Base-by-base conservation (phyloP, 1,140 invertebrate species). In the Aphidius gifuensis region DNA sequence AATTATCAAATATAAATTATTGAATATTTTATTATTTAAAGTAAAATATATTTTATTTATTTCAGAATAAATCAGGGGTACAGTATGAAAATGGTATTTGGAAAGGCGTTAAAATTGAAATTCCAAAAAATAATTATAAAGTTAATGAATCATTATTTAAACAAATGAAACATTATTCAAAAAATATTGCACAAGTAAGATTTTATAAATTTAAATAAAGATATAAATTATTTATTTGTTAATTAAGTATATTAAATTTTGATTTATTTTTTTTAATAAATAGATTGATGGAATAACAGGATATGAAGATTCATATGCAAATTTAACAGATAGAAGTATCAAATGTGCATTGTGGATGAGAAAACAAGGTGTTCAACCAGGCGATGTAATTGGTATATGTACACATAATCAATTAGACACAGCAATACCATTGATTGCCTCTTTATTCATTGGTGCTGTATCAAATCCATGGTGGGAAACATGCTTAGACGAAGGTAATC, bases 271-370 rank as follows among this genome's bases (percentile, higher is more conserved):
- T 38, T 60, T 48, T 50, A 11, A 23, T 32, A 9, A 47, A 9
- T 11, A 71, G 69, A 78, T 84, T 51, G 82, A 85, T 63, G 80
- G 71, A 46, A 69, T 69, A 4, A 84, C 83, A 5, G 77, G 77
- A 0, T 66, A 79, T 53, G 46, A 76, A 58, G 79, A 83, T 61
- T 81, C 79, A 1, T 79, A 72, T 55, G 64, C 49, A 9, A 74
- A 76, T 21, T 78, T 83, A 5, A 67, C 74, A 23, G 65, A 69
- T 5, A 69, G 78, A 8, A 77, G 77, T 23, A 68, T 83, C 2
- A 72, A 71, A 43, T 68, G 83, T 46, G 83, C 83, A 3, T 64
- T 75, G 46, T 77, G 78, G 64, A 51, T 84, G 43, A 67, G 73
- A 42, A 68, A 70, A 11, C 62, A 76, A 9, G 80, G 80, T 0